Conservation (phyloP, 2,113 vertebrate genomes). For the Gadus chalcogrammus region DNA sequence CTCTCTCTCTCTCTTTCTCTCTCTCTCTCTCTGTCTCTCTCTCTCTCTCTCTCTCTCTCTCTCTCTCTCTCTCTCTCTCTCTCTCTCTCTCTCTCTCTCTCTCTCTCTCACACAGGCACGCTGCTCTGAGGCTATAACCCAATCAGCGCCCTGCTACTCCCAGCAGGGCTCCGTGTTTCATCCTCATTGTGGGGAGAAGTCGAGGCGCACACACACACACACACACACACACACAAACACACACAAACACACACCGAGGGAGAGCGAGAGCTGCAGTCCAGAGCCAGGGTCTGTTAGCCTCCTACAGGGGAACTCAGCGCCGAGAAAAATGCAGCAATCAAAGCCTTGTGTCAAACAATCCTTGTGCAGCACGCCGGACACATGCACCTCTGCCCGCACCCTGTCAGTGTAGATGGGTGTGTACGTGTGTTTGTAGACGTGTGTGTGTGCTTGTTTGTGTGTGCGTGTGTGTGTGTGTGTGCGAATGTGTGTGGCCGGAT, state of each 20-base stretch:
- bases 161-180: constrained; percentile 15
- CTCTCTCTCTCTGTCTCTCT: too few species aligned
- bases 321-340: constrained; percentile 61
- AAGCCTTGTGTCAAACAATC: constrained; percentile 50
- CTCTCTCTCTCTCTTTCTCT: too few species aligned
- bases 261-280: background rate
- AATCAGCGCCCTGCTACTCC: constrained; percentile 58
- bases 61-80: too few species aligned
- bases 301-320: constrained; percentile 46
- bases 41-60: too few species aligned
- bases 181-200: constrained; percentile 38
- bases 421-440: too few species aligned
- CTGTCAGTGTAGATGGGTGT: too few species aligned
- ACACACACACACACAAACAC: background rate
- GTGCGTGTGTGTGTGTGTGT: too few species aligned
- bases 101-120: too few species aligned
- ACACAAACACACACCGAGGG: constrained; percentile 23
- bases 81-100: too few species aligned
- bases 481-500: too few species aligned
- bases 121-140: constrained; percentile 30
- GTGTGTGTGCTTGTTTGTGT: too few species aligned
- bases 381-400: background rate
- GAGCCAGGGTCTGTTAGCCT: constrained; percentile 54
- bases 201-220: background rate
- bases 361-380: constrained; percentile 36